These are phyloP conservation scores for Pinctada fucata DNA, from an alignment of 2,888 invertebrate genomes.

Conservation along the genomic window DNA sequence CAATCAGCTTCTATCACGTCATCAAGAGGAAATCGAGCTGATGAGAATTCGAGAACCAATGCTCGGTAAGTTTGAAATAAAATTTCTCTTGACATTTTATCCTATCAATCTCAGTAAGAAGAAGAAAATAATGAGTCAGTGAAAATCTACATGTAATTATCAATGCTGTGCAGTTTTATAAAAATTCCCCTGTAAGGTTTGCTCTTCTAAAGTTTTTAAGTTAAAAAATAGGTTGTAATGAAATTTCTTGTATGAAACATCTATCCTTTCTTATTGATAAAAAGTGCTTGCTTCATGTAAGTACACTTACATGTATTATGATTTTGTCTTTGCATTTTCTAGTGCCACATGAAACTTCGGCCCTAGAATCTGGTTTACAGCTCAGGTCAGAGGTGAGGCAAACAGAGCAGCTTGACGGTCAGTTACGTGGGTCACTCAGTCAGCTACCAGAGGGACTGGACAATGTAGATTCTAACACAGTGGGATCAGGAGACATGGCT, in stretches of 20 bases:
- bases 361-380: slow-evolving; percentile 43
- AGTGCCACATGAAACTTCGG: slow-evolving; percentile 40
- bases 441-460: slow-evolving; percentile 51
- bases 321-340: not conserved
- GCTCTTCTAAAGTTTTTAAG: no score
- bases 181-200: no score
- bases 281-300: not conserved
- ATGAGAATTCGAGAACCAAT: slow-evolving; percentile 49
- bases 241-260: no score
- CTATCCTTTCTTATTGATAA: not conserved
- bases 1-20: slow-evolving; percentile 54
- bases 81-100: no score
- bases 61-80: slow-evolving; percentile 38
- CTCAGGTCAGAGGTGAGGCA: slow-evolving; percentile 48
- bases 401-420: slow-evolving; percentile 49
- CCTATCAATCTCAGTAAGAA: no score
- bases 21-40: slow-evolving; percentile 62
- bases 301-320: not conserved
- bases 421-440: slow-evolving; percentile 44
- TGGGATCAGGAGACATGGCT: slow-evolving; percentile 43
- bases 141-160: no score
- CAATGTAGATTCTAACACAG: slow-evolving; percentile 28
- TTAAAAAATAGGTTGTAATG: no score
- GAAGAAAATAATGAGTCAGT: no score
- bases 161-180: no score